Conservation (phyloP, 2,888 invertebrate species). For the Elmis aenea region DNA sequence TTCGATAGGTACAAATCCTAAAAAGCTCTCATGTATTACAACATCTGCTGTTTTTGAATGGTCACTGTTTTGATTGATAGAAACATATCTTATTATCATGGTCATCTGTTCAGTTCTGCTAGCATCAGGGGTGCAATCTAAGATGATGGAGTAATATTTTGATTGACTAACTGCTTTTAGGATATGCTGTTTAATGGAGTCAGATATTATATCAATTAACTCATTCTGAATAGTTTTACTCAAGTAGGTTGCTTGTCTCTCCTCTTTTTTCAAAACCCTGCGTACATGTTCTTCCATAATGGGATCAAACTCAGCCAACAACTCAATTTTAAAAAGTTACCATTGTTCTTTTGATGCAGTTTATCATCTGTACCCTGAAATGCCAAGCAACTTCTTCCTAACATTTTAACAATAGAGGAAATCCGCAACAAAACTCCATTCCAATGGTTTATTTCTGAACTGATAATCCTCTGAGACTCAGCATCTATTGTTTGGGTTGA, state of each 20-base stretch:
- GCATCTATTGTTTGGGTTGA: conserved; percentile 3
- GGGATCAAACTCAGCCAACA: conserved; percentile 10
- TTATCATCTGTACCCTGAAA: conserved; percentile 8
- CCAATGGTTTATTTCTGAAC: conserved; percentile 6
- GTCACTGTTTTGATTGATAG: conserved; percentile 2
- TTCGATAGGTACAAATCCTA: conserved; percentile 4
- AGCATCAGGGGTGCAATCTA: conserved; percentile 10
- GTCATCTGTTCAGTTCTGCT: conserved; percentile 13
- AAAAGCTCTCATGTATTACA: conserved; percentile 2
- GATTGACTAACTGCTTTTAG: background rate
- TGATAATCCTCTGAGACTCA: conserved; percentile 3
- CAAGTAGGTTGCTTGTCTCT: background rate
- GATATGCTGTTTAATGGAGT: conserved; percentile 7
- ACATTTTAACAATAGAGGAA: conserved; percentile 5
- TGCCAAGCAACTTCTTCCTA: conserved; percentile 3
- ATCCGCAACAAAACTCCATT: conserved; percentile 1
- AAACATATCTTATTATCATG: conserved; percentile 8
- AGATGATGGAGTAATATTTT: conserved; percentile 13
- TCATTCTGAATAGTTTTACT: conserved; percentile 8
- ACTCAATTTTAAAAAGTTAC: conserved; percentile 11
- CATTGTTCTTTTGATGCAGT: conserved; percentile 11
- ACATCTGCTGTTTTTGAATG: background rate
- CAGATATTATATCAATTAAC: conserved; percentile 1
- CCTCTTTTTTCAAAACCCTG: conserved; percentile 5
- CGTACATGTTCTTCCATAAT: conserved; percentile 10